Percentiles rank a stretch among this genome's conserved stretches.
These are phyloP conservation scores for Temnothorax unifasciatus DNA, from an alignment of 2,888 invertebrate species.

Conservation along the genomic window DNA sequence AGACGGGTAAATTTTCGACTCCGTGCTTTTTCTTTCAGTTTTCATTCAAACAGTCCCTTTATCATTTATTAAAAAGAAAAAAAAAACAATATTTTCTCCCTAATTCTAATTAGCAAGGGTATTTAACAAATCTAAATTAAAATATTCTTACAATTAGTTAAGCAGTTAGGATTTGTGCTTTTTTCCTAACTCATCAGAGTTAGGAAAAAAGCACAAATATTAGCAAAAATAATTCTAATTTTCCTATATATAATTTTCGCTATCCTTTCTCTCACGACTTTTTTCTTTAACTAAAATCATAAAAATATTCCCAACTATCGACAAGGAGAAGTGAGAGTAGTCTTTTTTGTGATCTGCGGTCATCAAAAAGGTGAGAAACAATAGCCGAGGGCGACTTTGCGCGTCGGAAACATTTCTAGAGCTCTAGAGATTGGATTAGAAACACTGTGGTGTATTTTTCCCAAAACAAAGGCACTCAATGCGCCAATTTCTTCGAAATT, in stretches of 20 bases:
- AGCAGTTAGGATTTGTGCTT: neutral
- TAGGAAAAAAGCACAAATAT: neutral
- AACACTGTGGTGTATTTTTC: neutral
- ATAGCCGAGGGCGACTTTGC: constrained; percentile 18
- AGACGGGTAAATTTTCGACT: constrained; percentile 20
- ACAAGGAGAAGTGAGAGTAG: neutral
- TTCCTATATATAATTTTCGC: neutral
- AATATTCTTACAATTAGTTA: neutral
- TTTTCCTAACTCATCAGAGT: neutral
- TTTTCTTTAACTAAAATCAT: neutral
- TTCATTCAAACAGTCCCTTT: neutral
- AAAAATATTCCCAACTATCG: neutral
- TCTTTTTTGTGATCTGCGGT: neutral
- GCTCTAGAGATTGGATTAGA: neutral
- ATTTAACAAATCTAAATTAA: neutral
- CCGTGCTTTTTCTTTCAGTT: neutral
- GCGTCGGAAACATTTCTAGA: constrained; percentile 12
- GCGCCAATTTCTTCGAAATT: constrained; percentile 11
- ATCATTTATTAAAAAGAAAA: neutral
- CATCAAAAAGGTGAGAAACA: neutral
- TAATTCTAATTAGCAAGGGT: neutral
- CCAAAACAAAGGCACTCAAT: constrained; percentile 42
- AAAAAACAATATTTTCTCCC: neutral
- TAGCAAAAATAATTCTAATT: neutral
- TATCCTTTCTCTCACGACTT: neutral